phyloP scores from a whole-genome alignment of 2,888 invertebrate species.

The Spicauda simplicius region DNA sequence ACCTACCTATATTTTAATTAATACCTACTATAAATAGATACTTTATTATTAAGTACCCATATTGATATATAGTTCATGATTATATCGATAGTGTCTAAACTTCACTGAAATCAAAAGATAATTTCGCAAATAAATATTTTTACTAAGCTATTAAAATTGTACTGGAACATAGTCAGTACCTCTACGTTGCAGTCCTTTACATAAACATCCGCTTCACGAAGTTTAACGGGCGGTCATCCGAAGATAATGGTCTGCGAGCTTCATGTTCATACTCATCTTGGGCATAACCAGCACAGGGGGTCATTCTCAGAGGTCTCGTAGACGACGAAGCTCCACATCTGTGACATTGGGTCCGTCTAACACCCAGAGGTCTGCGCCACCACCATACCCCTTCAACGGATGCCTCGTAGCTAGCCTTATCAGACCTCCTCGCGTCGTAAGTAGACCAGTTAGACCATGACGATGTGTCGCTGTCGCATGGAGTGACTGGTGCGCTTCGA shows the following conservation, averaged over 20 bases:
- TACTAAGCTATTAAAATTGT: slow-evolving; percentile 14
- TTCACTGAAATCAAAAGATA: not conserved
- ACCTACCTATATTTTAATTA: no score
- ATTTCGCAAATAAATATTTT: slow-evolving; percentile 6
- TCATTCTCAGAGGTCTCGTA: slow-evolving; percentile 67
- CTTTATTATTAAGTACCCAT: no score
- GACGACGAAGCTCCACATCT: slow-evolving; percentile 70
- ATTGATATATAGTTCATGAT: no score
- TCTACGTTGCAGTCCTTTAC: slow-evolving; percentile 44
- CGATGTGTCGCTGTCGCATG: slow-evolving; percentile 74
- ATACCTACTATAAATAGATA: no score
- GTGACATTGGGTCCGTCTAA: slow-evolving; percentile 62
- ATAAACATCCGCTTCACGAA: slow-evolving; percentile 73
- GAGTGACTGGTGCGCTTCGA: slow-evolving; percentile 76
- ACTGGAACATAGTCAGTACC: slow-evolving; percentile 12
- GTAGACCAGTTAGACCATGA: slow-evolving; percentile 65
- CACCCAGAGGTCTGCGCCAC: slow-evolving; percentile 64
- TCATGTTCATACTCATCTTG: slow-evolving; percentile 48
- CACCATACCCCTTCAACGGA: slow-evolving; percentile 62
- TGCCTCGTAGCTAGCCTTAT: slow-evolving; percentile 58
- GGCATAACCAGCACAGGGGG: slow-evolving; percentile 60
- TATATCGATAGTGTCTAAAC: no score
- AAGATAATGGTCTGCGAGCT: slow-evolving; percentile 56
- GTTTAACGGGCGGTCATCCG: slow-evolving; percentile 71
- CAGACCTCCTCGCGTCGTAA: slow-evolving; percentile 57